Base-by-base conservation (phyloP, 2,888 invertebrate genomes). In the Eucera pruinosa region DNA sequence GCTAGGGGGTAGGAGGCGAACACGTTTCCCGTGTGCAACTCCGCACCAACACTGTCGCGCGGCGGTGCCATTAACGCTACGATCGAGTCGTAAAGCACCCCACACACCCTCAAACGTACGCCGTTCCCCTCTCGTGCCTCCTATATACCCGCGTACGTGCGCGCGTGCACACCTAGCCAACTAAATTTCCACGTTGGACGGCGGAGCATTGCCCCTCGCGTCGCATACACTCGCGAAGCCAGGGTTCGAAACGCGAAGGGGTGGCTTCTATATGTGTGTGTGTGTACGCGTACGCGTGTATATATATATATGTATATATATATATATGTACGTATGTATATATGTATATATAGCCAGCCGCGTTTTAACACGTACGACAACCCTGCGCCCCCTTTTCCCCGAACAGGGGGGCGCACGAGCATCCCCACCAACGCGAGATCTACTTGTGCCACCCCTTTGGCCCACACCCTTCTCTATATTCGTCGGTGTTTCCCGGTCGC, bases 201-300 rank as follows among this genome's bases (percentile, higher is more conserved):
- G 69, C 83, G 78, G 87, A 86, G 86, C 86, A 85, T 86, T 87
- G 87, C 86, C 84, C 86, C 85, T 83, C 83, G 78, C 70, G 68
- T 68, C 75, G 74, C 80, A 66, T 81, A 76, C 65, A 62, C 75
- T 68, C 77, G 62, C 23, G 61, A 47, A 18, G 54, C 66, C 36
- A 33, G 41, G 60, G 23, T 15, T 5, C 13, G 18, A 27, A 43
- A n/a, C 33, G 30, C 4, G 13, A n/a, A 36, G 43, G 62, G 48
- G 25, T 41, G 41, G 2, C 62, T 5, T 11, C 11, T 27, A 25
- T 30, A 36, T 57, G 18, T 30, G 27, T 18, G 43, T n/a, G 11
- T 27, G 18, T 13, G 4, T 62, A n/a, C 43, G 30, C 15, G 41
- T 15, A 36, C 15, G 41, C 18, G 30, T 43, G 25, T 50, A 50